Base-by-base conservation (phyloP, 2,888 invertebrate genomes). In the Pollenia labialis region DNA sequence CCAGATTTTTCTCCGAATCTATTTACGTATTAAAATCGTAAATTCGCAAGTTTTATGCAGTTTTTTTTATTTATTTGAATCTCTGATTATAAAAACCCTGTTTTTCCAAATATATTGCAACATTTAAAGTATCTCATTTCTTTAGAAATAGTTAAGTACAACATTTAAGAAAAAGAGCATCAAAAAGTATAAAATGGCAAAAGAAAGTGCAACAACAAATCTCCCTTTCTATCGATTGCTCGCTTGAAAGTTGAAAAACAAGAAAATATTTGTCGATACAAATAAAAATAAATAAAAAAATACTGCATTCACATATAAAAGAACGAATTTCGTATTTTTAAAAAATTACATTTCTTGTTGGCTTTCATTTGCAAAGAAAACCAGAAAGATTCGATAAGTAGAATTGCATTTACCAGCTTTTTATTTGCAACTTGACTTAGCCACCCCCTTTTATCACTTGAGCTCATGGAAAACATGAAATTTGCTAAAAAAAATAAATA, bases 161-260 rank as follows among this genome's bases (percentile, higher is more conserved):
- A 58, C 12, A 80, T 23, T 23, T 23, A 2, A 52, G 40, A 56
- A 46, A 40, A 40, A 56, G 69, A n/a, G 4, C 18, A 72, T 32
- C 60, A 18, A 68, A 23, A 8, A 44, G 16, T 6, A 40, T 44
- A 32, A n/a, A 42, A 40, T 46, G 56, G 52, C 68, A 71, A 64
- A 56, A 66, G 66, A 74, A 85, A 85, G 76, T 76, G 85, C 81
- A 66, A 68, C 76, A 64, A 85, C 77, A 85, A 85, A 85, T 85
- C 85, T 75, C 71, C 71, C 64, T 58, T 81, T 74, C 50, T 54
- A 9, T 68, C 23, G 74, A 44, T 60, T 81, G 81, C 74, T 23
- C 23, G 23, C 23, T 23, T 3, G 23, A 23, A 2, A 46, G 48
- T 52, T 64, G 32, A 42, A 54, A 12, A 23, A n/a, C 16, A 68